Conservation (phyloP, 2,113 vertebrate species). For the Halichoerus grypus region DNA sequence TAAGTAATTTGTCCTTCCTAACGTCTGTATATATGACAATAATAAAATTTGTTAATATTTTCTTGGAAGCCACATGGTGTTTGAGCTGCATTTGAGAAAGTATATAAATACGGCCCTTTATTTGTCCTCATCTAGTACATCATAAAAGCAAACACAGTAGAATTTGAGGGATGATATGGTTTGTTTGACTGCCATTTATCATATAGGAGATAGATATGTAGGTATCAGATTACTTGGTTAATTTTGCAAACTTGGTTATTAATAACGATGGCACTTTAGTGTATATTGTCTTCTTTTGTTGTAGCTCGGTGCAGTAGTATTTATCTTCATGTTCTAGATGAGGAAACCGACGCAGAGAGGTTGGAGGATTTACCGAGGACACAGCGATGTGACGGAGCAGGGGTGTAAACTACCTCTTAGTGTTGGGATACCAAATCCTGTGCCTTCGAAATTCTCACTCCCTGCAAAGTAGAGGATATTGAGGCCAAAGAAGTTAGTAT, state of each 20-base stretch:
- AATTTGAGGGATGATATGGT: neutral
- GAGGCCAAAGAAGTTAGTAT: neutral
- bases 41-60: neutral
- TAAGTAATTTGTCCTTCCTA: neutral
- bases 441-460: neutral
- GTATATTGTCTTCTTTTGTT: neutral
- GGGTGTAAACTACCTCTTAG: neutral
- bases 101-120: neutral
- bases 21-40: neutral
- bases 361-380: neutral
- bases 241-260: neutral
- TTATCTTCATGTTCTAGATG: neutral
- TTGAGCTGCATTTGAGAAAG: neutral
- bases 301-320: neutral
- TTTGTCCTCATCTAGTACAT: neutral
- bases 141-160: conserved; percentile 9
- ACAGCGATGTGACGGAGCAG: neutral
- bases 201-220: neutral
- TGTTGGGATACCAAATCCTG: neutral
- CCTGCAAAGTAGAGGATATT: neutral
- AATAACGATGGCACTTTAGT: neutral
- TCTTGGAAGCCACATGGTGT: neutral
- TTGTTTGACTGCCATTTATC: neutral
- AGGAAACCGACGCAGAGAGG: neutral
- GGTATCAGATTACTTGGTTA: neutral